These are phyloP conservation scores for Tricholauxania praeusta DNA, from an alignment of 2,888 invertebrate genomes.

Conservation along the genomic window DNA sequence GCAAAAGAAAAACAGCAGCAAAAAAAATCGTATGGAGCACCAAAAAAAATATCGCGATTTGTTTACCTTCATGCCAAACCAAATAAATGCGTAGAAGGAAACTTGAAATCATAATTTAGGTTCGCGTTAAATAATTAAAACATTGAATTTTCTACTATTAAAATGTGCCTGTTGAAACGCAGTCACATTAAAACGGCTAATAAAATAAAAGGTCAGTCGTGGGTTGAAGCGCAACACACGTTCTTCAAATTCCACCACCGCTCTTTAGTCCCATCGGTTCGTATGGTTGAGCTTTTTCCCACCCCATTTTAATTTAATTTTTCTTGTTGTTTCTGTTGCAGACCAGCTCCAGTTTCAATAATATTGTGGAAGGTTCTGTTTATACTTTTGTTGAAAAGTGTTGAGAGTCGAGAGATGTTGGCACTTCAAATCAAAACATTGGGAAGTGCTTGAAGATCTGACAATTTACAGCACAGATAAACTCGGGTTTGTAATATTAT, in stretches of 20 bases:
- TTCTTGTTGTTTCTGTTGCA: neutral
- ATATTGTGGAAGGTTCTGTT: slow-evolving; percentile 24
- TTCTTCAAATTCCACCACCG: too few species aligned
- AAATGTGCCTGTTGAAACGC: neutral
- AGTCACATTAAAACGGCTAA: neutral
- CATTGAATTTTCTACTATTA: neutral
- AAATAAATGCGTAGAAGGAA: neutral
- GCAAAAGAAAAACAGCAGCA: neutral
- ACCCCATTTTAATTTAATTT: too few species aligned
- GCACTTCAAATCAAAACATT: too few species aligned
- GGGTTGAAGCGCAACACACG: too few species aligned
- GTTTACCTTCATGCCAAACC: slow-evolving; percentile 2
- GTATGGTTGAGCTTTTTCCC: too few species aligned
- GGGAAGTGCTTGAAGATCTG: too few species aligned
- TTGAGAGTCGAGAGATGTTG: neutral
- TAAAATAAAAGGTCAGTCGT: neutral
- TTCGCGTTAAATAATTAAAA: neutral
- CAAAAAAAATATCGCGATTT: neutral
- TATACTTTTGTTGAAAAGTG: slow-evolving; percentile 11
- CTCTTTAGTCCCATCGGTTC: too few species aligned
- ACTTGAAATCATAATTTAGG: too few species aligned
- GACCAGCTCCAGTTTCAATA: slow-evolving; percentile 10
- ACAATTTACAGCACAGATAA: too few species aligned
- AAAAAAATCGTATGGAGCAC: neutral
- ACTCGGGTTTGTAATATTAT: neutral